Percentiles rank a stretch among this genome's conserved stretches.
These are phyloP conservation scores for Drosophila melanica DNA, from an alignment of 1,140 invertebrate species.

Conservation along the genomic window DNA sequence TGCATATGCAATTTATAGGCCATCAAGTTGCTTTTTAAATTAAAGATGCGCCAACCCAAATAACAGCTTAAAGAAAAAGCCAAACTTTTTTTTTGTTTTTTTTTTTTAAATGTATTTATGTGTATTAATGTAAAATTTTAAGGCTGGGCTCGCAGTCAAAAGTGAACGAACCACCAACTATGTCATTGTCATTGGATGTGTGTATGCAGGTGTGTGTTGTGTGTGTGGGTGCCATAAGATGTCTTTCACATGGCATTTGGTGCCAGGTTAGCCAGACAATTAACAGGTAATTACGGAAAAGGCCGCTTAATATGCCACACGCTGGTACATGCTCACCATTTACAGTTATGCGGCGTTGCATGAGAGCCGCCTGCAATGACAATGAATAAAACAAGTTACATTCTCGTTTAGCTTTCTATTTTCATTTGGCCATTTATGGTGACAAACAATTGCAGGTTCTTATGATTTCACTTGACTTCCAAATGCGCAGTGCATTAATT, in stretches of 20 bases:
- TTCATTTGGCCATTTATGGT: constrained; percentile 20
- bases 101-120: constrained; percentile 8
- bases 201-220: constrained; percentile 15
- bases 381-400: constrained; percentile 43
- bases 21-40: constrained; percentile 26
- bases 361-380: constrained; percentile 46
- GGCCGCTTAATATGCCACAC: constrained; percentile 35
- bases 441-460: constrained; percentile 35
- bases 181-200: constrained; percentile 44
- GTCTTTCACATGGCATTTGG: constrained; percentile 36
- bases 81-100: constrained; percentile 1
- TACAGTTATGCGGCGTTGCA: constrained; percentile 45
- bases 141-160: constrained; percentile 42
- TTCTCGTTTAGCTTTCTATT: constrained; percentile 67
- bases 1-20: constrained; percentile 50
- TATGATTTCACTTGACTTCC: constrained; percentile 55
- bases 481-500: constrained; percentile 47
- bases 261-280: constrained; percentile 50
- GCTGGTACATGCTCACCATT: constrained; percentile 8
- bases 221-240: constrained; percentile 8
- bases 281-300: constrained; percentile 52
- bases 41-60: constrained; percentile 25
- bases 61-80: constrained; percentile 3
- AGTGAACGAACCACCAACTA: constrained; percentile 49
- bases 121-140: constrained; percentile 27